Percentiles rank a stretch among this genome's conserved stretches.
These are phyloP conservation scores for Oncorhynchus nerka DNA, from an alignment of 2,113 vertebrate genomes.

Conservation along the genomic window DNA sequence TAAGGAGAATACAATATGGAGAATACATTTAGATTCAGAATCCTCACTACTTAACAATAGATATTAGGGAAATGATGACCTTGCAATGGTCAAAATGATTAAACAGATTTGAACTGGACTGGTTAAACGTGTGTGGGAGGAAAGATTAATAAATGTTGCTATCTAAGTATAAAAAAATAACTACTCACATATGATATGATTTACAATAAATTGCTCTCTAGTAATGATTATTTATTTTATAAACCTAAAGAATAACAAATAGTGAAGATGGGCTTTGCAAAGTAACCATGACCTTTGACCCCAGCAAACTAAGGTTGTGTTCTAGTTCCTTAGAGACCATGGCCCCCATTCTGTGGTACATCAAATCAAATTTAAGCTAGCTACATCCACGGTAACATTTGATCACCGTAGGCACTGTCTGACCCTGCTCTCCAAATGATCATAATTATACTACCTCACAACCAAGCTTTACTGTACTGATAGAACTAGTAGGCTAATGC, in stretches of 20 bases:
- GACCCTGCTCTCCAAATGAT: not conserved
- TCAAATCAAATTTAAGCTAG: too few relatives aligned
- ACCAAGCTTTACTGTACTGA: not conserved
- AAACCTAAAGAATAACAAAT: not conserved
- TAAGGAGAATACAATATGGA: constrained; percentile 64
- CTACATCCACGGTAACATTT: constrained; percentile 1
- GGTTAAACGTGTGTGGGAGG: constrained; percentile 23
- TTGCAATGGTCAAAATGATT: constrained; percentile 46
- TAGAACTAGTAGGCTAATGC: constrained; percentile 37
- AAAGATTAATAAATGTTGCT: constrained; percentile 26
- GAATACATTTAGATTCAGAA: constrained; percentile 56
- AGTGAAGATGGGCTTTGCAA: not conserved
- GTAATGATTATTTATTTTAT: not conserved
- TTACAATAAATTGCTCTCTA: not conserved
- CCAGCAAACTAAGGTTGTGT: constrained; percentile 8
- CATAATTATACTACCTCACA: not conserved
- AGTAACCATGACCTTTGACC: constrained; percentile 32
- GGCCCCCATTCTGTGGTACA: not conserved
- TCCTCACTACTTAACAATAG: constrained; percentile 28
- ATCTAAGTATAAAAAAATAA: not conserved
- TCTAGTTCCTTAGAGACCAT: not conserved
- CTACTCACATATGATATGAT: not conserved
- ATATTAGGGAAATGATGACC: constrained; percentile 50
- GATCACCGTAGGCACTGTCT: constrained; percentile 1
- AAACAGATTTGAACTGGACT: constrained; percentile 38